These are phyloP conservation scores for Hemithea aestivaria DNA, from an alignment of 2,888 invertebrate species.

Conservation along the genomic window DNA sequence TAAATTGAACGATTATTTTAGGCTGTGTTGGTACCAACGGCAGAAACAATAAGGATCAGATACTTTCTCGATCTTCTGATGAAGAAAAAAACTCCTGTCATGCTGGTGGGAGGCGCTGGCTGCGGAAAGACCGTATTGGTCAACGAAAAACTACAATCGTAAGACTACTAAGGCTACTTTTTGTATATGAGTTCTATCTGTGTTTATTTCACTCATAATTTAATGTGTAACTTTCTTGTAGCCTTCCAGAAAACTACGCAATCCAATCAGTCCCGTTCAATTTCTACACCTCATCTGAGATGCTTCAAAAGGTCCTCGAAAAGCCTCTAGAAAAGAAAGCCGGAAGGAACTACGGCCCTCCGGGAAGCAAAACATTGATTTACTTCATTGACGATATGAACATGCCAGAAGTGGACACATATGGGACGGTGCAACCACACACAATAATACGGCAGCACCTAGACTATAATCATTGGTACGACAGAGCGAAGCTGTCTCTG, in stretches of 20 bases:
- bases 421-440: constrained; percentile 98
- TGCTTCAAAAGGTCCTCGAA: constrained; percentile 95
- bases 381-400: constrained; percentile 99
- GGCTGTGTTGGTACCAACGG: constrained; percentile 94
- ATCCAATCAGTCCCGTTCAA: constrained; percentile 96
- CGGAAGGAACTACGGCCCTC: constrained; percentile 96
- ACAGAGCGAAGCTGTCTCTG: constrained; percentile 90
- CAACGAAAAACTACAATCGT: constrained; percentile 83
- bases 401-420: constrained; percentile 94
- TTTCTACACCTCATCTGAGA: constrained; percentile 96
- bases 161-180: constrained; percentile 16
- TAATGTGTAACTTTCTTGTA: constrained; percentile 36
- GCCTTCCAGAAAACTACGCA: constrained; percentile 91
- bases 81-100: constrained; percentile 93
- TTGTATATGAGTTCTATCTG: no score
- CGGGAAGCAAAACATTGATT: constrained; percentile 94
- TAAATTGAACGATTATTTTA: constrained; percentile 8
- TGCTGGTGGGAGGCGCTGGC: constrained; percentile 96
- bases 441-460: constrained; percentile 96
- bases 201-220: no score
- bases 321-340: constrained; percentile 98
- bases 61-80: constrained; percentile 94
- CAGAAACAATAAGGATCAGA: constrained; percentile 93
- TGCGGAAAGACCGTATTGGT: constrained; percentile 95
- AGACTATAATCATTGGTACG: constrained; percentile 96